Base-by-base conservation (phyloP, 2,888 invertebrate species). In the Perdita meconis region DNA sequence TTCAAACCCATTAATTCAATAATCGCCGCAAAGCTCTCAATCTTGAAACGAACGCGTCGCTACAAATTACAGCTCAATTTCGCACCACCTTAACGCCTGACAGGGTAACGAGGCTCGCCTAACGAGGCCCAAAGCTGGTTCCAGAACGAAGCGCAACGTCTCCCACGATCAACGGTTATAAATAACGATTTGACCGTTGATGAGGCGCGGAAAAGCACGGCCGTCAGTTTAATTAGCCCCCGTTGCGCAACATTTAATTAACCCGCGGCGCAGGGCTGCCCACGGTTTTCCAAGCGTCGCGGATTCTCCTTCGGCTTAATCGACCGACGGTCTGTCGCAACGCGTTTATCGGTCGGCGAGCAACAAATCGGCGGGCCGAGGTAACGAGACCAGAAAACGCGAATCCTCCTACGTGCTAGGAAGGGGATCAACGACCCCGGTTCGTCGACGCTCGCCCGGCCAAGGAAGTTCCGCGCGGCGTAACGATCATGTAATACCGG, bases 401-500 rank as follows among this genome's bases (percentile, higher is more conserved):
- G 75, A 74, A 82, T 78, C 67, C 57, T 69, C 26, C 57, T 47
- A n/a, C n/a, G n/a, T n/a, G n/a, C 50, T 42, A 59, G 30, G 10
- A 22, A 44, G 22, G 57, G 82, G 53, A n/a, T 80, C 82, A 80
- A 84, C 71, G 80, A 80, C 75, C 75, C 65, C 59, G n/a, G 50
- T 38, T 44, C 63, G 55, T 53, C 67, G 72, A 66, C 51, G 30
- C 65, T 78, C 71, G 56, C 47, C n/a, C 69, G 69, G 40, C 36
- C 66, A 55, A 66, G 74, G 77, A 83, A 74, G 72, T 71, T 71
- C 71, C 55, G 51, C 24, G 50, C 66, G 65, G 67, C 68, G 84
- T 69, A 77, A 77, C 80, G 76, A 76, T 81, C 80, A 67, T 80
- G 79, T 83, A 83, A 83, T 74, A 70, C 59, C 69, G 53, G 79